Conservation (phyloP, 2,113 vertebrate species). For the Sclerurus mexicanus region DNA sequence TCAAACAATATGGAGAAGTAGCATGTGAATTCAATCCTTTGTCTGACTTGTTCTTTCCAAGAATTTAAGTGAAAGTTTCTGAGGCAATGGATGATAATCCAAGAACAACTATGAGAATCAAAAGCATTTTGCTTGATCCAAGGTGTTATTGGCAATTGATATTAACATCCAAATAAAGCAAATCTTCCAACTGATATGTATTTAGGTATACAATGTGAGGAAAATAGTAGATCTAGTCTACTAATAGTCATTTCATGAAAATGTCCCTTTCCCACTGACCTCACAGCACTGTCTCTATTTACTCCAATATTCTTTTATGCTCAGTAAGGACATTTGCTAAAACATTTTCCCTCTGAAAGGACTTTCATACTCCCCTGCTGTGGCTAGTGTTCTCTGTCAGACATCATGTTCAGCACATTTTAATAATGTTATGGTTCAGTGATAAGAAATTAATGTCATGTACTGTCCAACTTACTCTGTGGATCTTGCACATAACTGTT, state of each 20-base stretch:
- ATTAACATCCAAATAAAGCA: neutral
- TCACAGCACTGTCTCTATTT: neutral
- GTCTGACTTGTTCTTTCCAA: neutral
- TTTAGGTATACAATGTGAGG: neutral
- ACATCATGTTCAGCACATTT: neutral
- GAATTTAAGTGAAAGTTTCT: neutral
- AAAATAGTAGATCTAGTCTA: neutral
- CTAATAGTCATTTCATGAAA: neutral
- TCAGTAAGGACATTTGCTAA: constrained; percentile 14
- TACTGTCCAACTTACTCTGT: neutral
- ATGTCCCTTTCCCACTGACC: neutral
- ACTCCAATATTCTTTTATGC: neutral
- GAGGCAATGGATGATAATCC: neutral
- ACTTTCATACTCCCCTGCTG: constrained; percentile 19
- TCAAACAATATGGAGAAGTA: neutral
- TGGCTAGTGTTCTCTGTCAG: neutral
- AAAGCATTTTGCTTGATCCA: neutral
- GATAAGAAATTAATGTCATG: neutral
- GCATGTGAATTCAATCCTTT: neutral
- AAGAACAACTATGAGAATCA: neutral
- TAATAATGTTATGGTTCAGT: neutral
- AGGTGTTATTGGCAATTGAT: neutral
- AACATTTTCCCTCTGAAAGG: neutral
- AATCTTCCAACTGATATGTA: neutral
- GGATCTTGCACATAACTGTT: neutral